Evolutionary conservation across 2,113 vertebrate species (phyloP).

Genomic region (Narcine bancroftii): DNA sequence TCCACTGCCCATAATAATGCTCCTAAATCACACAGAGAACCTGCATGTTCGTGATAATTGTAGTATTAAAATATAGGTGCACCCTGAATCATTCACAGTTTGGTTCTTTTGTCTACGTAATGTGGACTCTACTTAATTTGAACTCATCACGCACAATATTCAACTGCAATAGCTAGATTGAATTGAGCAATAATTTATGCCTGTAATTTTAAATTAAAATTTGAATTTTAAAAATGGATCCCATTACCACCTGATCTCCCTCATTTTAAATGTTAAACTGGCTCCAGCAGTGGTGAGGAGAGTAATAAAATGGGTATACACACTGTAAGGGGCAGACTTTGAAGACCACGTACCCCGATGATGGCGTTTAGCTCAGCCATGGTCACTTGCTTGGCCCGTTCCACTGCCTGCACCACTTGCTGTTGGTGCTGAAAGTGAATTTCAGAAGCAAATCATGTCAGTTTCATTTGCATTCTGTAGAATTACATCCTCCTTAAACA

Average conservation of each 20-base stretch:
- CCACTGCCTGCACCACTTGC: slow-evolving; percentile 95
- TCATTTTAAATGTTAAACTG: slow-evolving; percentile 35
- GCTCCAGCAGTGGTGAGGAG: slow-evolving; percentile 38
- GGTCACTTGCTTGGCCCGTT: slow-evolving; percentile 96
- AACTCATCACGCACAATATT: not conserved
- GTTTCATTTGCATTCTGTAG: slow-evolving; percentile 36
- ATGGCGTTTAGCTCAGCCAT: slow-evolving; percentile 97
- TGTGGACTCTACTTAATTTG: not conserved
- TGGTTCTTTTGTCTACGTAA: not conserved
- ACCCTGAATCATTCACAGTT: not conserved
- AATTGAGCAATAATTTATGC: slow-evolving; percentile 38
- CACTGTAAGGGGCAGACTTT: slow-evolving; percentile 68
- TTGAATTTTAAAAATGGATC: not conserved
- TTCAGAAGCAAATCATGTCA: slow-evolving; percentile 51
- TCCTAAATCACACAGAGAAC: not conserved
- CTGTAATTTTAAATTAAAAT: slow-evolving; percentile 17
- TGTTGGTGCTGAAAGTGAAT: slow-evolving; percentile 83
- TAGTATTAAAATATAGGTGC: not conserved
- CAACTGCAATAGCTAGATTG: slow-evolving; percentile 25
- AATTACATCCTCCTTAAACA: slow-evolving; percentile 30
- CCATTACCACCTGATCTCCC: slow-evolving; percentile 29
- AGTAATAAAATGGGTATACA: slow-evolving; percentile 65
- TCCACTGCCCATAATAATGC: not conserved
- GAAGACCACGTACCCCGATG: slow-evolving; percentile 97
- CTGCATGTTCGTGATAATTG: too few species aligned